These are phyloP conservation scores for Mustela nigripes DNA, from an alignment of 2,113 vertebrate species.

Conservation along the genomic window DNA sequence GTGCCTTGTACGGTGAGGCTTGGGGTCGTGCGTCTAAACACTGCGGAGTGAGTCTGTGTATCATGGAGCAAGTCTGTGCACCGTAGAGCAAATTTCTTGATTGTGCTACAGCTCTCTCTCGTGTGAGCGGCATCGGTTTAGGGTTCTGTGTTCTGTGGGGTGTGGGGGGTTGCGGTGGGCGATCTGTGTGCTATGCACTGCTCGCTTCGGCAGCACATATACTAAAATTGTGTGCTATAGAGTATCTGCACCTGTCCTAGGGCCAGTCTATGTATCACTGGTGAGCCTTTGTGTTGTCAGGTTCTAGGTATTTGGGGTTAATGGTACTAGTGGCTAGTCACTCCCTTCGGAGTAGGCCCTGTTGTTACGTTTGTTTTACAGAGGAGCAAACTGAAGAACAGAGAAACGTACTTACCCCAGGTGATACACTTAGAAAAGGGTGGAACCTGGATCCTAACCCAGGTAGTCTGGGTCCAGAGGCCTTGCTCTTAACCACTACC, in stretches of 20 bases:
- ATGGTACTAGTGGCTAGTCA: not conserved
- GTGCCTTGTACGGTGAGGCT: not conserved
- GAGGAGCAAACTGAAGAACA: conserved; percentile 61
- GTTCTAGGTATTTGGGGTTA: not conserved
- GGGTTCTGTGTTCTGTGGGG: not conserved
- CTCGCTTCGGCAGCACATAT: too few relatives aligned
- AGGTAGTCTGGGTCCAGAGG: conserved; percentile 32
- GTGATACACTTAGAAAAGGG: conserved; percentile 54
- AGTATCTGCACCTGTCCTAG: not conserved
- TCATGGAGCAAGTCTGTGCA: not conserved
- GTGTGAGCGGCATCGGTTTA: not conserved
- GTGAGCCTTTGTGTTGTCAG: not conserved
- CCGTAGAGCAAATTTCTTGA: not conserved
- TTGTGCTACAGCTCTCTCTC: not conserved
- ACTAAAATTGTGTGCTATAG: not conserved
- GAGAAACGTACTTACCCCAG: conserved; percentile 71
- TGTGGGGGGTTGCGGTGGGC: not conserved
- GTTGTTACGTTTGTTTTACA: conserved; percentile 25
- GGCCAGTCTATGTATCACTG: not conserved
- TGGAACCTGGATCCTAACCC: conserved; percentile 11
- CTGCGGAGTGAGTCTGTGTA: not conserved
- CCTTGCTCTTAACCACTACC: conserved; percentile 46
- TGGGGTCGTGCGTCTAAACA: not conserved
- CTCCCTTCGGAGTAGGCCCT: not conserved
- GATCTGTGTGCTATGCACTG: not conserved